phyloP scores from a whole-genome alignment of 1,140 invertebrate species.

The Colletes latitarsis region DNA sequence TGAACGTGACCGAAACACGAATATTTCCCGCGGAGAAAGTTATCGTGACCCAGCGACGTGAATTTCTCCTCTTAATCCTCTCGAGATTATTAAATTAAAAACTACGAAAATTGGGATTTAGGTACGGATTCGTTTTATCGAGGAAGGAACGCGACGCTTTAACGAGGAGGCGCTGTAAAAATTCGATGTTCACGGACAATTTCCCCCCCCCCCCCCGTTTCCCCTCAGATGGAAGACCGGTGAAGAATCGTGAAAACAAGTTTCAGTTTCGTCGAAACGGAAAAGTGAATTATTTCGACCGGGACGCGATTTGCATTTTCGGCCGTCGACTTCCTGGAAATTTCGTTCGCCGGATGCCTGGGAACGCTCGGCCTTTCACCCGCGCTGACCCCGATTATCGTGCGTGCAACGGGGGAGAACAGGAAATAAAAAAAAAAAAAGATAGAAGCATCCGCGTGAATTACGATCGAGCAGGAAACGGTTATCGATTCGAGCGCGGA shows the following conservation, averaged over 20 bases:
- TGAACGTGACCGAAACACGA: no score
- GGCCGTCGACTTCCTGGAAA: constrained; percentile 5
- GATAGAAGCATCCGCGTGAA: background rate
- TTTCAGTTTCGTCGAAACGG: constrained; percentile 32
- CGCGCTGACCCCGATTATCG: constrained; percentile 17
- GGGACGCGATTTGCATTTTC: constrained; percentile 17
- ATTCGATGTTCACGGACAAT: no score
- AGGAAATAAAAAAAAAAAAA: background rate
- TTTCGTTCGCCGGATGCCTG: constrained; percentile 12
- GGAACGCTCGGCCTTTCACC: background rate
- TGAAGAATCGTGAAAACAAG: constrained; percentile 2
- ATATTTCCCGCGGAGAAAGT: no score
- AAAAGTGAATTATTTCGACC: constrained; percentile 38
- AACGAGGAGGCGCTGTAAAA: constrained; percentile 13
- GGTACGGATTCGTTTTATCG: no score
- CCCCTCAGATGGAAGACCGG: no score
- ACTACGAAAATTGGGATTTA: no score
- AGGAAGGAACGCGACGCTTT: no score
- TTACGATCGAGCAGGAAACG: constrained; percentile 21
- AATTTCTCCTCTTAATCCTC: no score
- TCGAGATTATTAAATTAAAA: no score
- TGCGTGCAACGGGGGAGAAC: background rate
- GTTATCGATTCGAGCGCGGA: constrained; percentile 18
- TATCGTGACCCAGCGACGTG: no score
- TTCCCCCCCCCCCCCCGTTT: no score